Conservation (phyloP, 1,140 invertebrate species). For the Procambarus clarkii region DNA sequence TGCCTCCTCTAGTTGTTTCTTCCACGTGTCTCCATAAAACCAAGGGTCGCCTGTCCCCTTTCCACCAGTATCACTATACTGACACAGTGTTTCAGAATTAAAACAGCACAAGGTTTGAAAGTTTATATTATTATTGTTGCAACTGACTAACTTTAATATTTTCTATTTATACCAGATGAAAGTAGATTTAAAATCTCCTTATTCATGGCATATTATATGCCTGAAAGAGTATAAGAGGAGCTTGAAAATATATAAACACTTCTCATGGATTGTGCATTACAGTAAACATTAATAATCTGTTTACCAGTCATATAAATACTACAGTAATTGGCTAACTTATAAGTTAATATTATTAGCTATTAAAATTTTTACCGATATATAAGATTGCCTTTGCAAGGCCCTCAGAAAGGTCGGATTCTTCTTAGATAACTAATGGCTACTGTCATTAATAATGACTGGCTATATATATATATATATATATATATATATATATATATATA, state of each 20-base stretch:
- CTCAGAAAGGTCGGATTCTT: neutral
- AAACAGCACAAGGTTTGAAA: constrained; percentile 12
- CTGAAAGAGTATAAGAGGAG: neutral
- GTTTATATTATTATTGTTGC: constrained; percentile 11
- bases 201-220: neutral
- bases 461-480: too few relatives aligned
- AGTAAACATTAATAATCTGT: neutral
- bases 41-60: constrained; percentile 3
- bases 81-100: neutral
- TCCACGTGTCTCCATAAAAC: neutral
- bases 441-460: neutral
- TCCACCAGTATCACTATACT: neutral
- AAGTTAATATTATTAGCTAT: neutral
- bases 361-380: neutral
- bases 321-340: neutral
- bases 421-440: neutral
- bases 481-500: too few relatives aligned
- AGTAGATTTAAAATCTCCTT: constrained; percentile 3
- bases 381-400: neutral
- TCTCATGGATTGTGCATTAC: neutral
- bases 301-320: neutral
- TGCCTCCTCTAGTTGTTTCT: neutral
- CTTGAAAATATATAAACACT: neutral
- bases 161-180: neutral
- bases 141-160: neutral